phyloP scores from a whole-genome alignment of 2,113 vertebrate genomes.

The Pithys albifrons region DNA sequence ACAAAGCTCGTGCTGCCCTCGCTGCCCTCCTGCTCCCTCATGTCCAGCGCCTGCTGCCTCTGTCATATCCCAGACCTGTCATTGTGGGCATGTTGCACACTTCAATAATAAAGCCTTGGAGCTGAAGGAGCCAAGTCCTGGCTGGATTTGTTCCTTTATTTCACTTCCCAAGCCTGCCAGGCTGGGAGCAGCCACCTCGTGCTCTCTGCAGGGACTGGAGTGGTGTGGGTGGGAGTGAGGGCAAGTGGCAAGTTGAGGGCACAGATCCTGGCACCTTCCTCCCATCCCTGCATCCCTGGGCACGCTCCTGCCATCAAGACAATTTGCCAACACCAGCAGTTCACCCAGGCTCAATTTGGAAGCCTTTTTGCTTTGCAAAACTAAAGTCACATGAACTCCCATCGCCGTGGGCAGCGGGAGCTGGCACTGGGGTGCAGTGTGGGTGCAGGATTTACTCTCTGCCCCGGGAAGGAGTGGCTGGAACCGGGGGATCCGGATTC shows the following conservation, averaged over 20 bases:
- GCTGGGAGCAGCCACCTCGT: neutral
- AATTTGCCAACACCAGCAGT: rapidly evolving
- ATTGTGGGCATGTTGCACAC: neutral
- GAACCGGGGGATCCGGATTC: neutral
- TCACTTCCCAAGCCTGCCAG: neutral
- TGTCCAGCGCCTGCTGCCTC: neutral
- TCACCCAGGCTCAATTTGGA: rapidly evolving
- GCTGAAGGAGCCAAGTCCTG: neutral
- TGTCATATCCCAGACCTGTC: neutral
- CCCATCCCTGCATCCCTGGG: neutral
- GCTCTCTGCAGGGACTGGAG: rapidly evolving
- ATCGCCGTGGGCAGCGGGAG: neutral
- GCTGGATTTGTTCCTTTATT: neutral
- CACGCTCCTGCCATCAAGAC: rapidly evolving
- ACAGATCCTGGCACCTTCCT: neutral
- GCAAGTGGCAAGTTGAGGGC: neutral
- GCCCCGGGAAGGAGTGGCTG: neutral
- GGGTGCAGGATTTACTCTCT: neutral
- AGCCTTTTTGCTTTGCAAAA: neutral
- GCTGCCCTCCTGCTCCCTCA: rapidly evolving
- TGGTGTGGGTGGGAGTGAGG: rapidly evolving
- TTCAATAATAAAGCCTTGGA: conserved; percentile 33
- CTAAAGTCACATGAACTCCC: neutral
- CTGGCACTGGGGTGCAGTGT: rapidly evolving
- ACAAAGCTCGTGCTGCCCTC: neutral